phyloP scores from a whole-genome alignment of 2,888 invertebrate genomes.

The Callosobruchus maculatus region DNA sequence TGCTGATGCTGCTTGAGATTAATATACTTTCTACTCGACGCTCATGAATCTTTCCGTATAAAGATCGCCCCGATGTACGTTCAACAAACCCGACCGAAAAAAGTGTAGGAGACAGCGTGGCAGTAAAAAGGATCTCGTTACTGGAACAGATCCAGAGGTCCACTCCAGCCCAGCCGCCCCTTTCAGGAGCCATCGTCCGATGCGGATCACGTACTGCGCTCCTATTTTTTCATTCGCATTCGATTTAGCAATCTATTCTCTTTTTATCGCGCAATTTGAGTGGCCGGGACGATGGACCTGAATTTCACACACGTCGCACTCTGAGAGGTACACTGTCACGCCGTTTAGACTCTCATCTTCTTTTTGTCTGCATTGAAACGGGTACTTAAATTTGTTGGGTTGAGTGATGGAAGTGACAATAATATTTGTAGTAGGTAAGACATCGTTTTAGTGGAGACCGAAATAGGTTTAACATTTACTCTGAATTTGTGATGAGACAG shows the following conservation, averaged over 20 bases:
- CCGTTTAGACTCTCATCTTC: neutral
- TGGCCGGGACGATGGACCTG: constrained; percentile 37
- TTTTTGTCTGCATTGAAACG: neutral
- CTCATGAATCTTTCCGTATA: neutral
- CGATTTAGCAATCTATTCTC: constrained; percentile 48
- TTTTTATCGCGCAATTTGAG: constrained; percentile 47
- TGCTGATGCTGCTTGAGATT: too few relatives aligned
- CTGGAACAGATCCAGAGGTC: neutral
- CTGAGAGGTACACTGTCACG: neutral
- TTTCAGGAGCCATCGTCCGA: constrained; percentile 18
- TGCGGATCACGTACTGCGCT: constrained; percentile 42
- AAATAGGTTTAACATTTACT: too few relatives aligned
- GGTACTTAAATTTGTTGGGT: neutral
- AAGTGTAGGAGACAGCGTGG: neutral
- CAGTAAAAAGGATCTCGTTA: neutral
- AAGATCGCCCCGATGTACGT: neutral
- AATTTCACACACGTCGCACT: constrained; percentile 26
- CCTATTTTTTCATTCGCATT: constrained; percentile 47
- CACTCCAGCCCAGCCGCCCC: neutral
- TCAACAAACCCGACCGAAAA: neutral
- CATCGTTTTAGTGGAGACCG: too few relatives aligned
- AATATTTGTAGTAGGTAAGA: too few relatives aligned
- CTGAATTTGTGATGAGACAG: too few relatives aligned
- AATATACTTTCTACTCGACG: too few relatives aligned
- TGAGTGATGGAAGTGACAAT: too few relatives aligned